Base-by-base conservation (phyloP, 2,113 vertebrate genomes). In the Indicator indicator region DNA sequence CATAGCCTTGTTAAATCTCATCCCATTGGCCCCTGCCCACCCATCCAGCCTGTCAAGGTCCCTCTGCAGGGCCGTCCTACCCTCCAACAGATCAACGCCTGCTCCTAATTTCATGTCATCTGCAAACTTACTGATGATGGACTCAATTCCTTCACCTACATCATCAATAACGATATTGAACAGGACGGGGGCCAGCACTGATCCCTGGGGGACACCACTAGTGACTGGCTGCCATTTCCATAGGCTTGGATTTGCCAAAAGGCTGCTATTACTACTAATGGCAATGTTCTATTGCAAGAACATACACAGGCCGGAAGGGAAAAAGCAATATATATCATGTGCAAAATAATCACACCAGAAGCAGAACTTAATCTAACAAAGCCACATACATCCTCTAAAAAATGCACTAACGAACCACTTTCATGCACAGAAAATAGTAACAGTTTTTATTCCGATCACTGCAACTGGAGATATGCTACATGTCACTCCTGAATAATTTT, bases 261-360 rank as follows among this genome's bases (percentile, higher is more conserved):
- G 55, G 18, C 42, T 32, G 63, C 33, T 55, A 16, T 12, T 60
- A 16, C 19, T 68, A 55, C 27, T 48, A 52, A 83, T 4, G 8
- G 12, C 20, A 69, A 64, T 32, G 40, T 36, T 73, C 48, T 63
- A 67, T 10, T 76, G 9, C 17, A 89, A 20, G n/a, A 8, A 87
- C 12, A 38, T 12, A 82, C 0, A n/a, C 4, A 52, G 32, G 11
- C 21, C 65, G 11, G 10, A 80, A 79, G 19, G 26, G 28, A 24
- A 46, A 82, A 68, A 20, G 6, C 6, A 50, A 32, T 21, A 42
- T n/a, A 32, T 5, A 56, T 16, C 12, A 32, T 0, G 0, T 33
- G 15, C 16, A 80, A 65, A 88, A 80, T 18, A 52, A 76, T 28
- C n/a, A 74, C 24, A 70, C 2, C 7, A 9, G 16, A 42, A 80